Percentiles rank a stretch among this genome's conserved stretches.
Conservation (phyloP, 2,888 invertebrate species). For the Thecocarcelia acutangulata region DNA sequence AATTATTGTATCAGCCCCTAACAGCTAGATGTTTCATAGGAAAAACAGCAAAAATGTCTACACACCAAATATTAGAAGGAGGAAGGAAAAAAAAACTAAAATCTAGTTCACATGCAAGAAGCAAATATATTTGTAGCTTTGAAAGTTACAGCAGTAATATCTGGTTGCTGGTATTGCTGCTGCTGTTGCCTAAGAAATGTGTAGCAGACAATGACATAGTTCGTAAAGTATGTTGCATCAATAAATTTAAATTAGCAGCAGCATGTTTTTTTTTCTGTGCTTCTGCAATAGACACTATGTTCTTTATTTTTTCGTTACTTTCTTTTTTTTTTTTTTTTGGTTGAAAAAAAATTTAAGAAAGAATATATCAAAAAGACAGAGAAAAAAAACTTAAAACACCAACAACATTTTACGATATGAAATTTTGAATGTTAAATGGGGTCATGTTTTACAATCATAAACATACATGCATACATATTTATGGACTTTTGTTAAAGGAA, state of each 20-base stretch:
- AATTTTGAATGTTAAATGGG: slow-evolving; percentile 59
- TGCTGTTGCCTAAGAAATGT: slow-evolving; percentile 46
- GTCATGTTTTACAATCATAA: slow-evolving; percentile 63
- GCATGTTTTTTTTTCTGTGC: slow-evolving; percentile 40
- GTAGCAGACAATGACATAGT: slow-evolving; percentile 61
- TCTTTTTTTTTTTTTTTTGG: slow-evolving; percentile 8
- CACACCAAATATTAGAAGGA: background rate
- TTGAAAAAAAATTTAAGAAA: slow-evolving; percentile 12
- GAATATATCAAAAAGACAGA: slow-evolving; percentile 7
- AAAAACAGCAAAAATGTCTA: slow-evolving; percentile 38
- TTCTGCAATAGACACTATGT: slow-evolving; percentile 59
- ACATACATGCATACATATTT: slow-evolving; percentile 57
- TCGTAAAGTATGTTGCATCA: slow-evolving; percentile 67
- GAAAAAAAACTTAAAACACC: slow-evolving; percentile 26
- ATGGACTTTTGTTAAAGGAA: slow-evolving; percentile 28
- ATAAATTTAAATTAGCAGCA: slow-evolving; percentile 69
- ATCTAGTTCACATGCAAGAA: slow-evolving; percentile 7
- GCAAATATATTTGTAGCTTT: slow-evolving; percentile 1
- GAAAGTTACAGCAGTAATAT: slow-evolving; percentile 23
- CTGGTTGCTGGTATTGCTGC: slow-evolving; percentile 19
- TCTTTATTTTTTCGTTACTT: slow-evolving; percentile 6
- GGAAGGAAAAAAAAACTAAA: slow-evolving; percentile 17
- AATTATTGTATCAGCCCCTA: slow-evolving; percentile 54
- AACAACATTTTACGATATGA: slow-evolving; percentile 43
- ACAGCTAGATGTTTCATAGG: slow-evolving; percentile 51